Evolutionary conservation across 2,113 vertebrate species (phyloP).

Genomic region (Stegastes partitus): DNA sequence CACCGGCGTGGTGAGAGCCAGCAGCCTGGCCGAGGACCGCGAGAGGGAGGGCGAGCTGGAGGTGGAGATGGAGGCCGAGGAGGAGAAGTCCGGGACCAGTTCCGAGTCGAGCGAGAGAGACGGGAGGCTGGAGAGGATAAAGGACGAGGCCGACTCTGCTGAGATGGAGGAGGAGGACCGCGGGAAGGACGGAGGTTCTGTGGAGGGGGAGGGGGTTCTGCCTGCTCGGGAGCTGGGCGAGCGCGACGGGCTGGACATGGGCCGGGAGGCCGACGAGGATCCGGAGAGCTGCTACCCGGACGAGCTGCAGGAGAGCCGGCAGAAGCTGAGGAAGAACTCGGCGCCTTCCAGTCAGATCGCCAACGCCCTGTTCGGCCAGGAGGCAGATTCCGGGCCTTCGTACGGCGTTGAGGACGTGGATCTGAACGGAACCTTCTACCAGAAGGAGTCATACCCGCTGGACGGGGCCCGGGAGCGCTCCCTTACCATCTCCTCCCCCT

Average conservation of each 20-base stretch:
- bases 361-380: conserved; percentile 72
- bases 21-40: conserved; percentile 86
- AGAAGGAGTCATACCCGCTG: conserved; percentile 70
- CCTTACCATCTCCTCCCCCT: conserved; percentile 86
- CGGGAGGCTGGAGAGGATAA: conserved; percentile 57
- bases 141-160: conserved; percentile 71
- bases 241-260: conserved; percentile 51
- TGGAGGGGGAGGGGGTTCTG: conserved; percentile 50
- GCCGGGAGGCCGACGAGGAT: conserved; percentile 68
- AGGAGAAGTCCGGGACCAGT: conserved; percentile 62
- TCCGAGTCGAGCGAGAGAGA: conserved; percentile 73
- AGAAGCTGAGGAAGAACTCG: conserved; percentile 80
- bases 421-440: conserved; percentile 80
- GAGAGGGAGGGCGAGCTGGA: conserved; percentile 81
- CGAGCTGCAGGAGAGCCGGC: conserved; percentile 38
- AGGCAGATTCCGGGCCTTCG: conserved; percentile 52
- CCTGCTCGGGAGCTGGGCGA: conserved; percentile 57
- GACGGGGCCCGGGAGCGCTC: conserved; percentile 80
- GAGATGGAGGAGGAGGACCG: conserved; percentile 65
- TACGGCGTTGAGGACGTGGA: conserved; percentile 77
- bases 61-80: conserved; percentile 62
- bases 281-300: conserved; percentile 58
- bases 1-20: conserved; percentile 82
- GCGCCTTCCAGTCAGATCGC: conserved; percentile 83
- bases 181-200: conserved; percentile 48